Base-by-base conservation (phyloP, 2,888 invertebrate genomes). In the Drosophila buzzatii region DNA sequence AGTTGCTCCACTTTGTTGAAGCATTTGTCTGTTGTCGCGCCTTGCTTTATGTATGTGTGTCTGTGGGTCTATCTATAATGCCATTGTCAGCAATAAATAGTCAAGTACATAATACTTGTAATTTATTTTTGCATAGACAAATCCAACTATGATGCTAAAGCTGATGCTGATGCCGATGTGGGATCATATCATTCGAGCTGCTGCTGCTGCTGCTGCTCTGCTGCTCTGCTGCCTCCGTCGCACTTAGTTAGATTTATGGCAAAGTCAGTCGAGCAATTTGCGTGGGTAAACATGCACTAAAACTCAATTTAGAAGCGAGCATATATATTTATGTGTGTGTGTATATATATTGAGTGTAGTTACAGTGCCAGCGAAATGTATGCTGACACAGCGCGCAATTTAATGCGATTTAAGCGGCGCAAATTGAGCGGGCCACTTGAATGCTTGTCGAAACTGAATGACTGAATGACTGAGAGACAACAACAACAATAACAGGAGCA, bases 241-340 rank as follows among this genome's bases (percentile, higher is more conserved):
- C 86, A 83, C 87, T 85, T 86, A 86, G 85, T 76, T 85, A 86
- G 87, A 85, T 85, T 89, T 89, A 85, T 85, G 85, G 84, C 89
- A 86, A 89, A 85, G 84, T 84, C 84, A 89, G 81, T 82, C 89
- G 87, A 91, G 91, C 90, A 90, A 91, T 91, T 92, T 92, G 91
- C 91, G 91, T 92, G 92, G 92, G 91, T 92, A 92, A 91, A 91
- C 90, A 92, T 87, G 89, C 89, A 91, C 90, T 92, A 91, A 91
- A 89, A 86, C 90, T 80, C 91, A 87, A 87, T 86, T 86, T 86
- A 90, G 84, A 86, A 75, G 79, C 85, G 73, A 78, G 89, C 84
- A 87, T 74, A 73, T 80, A 65, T 37, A 44, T 49, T 23, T 49
- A 51, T 44, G 45, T 52, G 41, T 60, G 47, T 37, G 57, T 23